These are phyloP conservation scores for Campopleginae sp. DNA, from an alignment of 2,888 invertebrate species.

Conservation along the genomic window DNA sequence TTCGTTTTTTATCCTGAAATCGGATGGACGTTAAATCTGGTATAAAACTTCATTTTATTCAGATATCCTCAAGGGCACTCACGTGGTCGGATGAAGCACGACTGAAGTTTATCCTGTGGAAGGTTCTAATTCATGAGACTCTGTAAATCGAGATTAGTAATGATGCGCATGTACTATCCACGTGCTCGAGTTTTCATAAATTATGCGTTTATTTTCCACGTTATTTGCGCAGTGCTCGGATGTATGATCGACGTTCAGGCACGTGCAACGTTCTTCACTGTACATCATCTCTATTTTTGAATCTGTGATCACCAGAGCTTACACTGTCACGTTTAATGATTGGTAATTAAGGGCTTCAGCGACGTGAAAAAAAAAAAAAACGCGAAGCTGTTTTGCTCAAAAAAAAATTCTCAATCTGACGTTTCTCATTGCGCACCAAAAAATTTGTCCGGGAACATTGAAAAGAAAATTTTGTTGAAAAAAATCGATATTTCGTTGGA, in stretches of 20 bases:
- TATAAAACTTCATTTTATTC: not conserved
- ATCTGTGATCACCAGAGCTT: not conserved
- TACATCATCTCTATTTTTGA: not conserved
- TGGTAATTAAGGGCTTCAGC: not conserved
- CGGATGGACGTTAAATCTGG: not conserved
- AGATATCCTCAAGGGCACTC: not conserved
- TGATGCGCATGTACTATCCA: slow-evolving; percentile 14
- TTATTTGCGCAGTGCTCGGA: not conserved
- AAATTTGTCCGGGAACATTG: too few species aligned
- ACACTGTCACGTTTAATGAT: not conserved
- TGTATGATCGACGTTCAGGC: not conserved
- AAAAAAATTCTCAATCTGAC: not conserved
- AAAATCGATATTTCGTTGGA: too few species aligned
- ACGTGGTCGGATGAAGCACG: not conserved
- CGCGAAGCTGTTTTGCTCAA: not conserved
- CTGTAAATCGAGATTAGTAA: not conserved
- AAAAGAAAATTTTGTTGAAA: too few species aligned
- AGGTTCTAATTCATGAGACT: not conserved
- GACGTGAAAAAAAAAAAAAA: not conserved
- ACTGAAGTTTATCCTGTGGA: slow-evolving; percentile 4
- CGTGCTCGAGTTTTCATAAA: not conserved
- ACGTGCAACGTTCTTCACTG: not conserved
- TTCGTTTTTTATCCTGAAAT: not conserved
- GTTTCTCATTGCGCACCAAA: too few species aligned
- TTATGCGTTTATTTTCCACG: not conserved